These are phyloP conservation scores for Stomorhina lunata DNA, from an alignment of 2,888 invertebrate species.

Conservation along the genomic window DNA sequence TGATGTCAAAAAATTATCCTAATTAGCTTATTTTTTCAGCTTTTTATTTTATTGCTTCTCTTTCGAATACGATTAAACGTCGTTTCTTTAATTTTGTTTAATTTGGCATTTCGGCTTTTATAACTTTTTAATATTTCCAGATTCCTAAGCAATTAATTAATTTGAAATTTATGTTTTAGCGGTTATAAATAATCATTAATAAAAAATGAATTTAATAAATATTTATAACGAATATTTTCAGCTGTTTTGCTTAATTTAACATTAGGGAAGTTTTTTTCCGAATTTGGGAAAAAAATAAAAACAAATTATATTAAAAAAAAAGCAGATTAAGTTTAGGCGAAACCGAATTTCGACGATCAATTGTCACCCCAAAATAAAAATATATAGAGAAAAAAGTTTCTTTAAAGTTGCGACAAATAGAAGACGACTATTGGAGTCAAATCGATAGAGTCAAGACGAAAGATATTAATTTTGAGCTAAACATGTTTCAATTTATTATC, in stretches of 20 bases:
- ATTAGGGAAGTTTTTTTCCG: slow-evolving; percentile 2
- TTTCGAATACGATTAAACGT: slow-evolving; percentile 5
- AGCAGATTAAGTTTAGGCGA: slow-evolving; percentile 5
- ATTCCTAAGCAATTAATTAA: slow-evolving; percentile 75
- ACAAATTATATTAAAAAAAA: slow-evolving; percentile 14
- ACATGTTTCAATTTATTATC: slow-evolving; percentile 68
- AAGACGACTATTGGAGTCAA: too few species aligned
- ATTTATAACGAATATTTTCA: slow-evolving; percentile 32
- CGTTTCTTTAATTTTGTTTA: slow-evolving; percentile 35
- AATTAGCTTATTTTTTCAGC: slow-evolving; percentile 39
- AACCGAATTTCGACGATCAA: slow-evolving; percentile 23
- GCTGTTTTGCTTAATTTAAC: not conserved
- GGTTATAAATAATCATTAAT: slow-evolving; percentile 77
- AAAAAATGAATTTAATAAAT: slow-evolving; percentile 68
- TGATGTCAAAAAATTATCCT: slow-evolving; percentile 19
- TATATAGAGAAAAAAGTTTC: slow-evolving; percentile 58
- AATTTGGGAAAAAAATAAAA: slow-evolving; percentile 23
- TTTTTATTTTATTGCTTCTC: slow-evolving; percentile 51
- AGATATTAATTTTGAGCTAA: slow-evolving; percentile 63
- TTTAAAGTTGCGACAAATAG: slow-evolving; percentile 54
- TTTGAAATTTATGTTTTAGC: slow-evolving; percentile 77
- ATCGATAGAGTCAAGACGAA: too few species aligned
- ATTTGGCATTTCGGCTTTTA: slow-evolving; percentile 31
- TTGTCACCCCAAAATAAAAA: slow-evolving; percentile 46
- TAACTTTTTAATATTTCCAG: slow-evolving; percentile 22